Percentiles rank a stretch among this genome's conserved stretches.
phyloP scores from a whole-genome alignment of 1,140 invertebrate species.

The Brachionus plicatilis region DNA sequence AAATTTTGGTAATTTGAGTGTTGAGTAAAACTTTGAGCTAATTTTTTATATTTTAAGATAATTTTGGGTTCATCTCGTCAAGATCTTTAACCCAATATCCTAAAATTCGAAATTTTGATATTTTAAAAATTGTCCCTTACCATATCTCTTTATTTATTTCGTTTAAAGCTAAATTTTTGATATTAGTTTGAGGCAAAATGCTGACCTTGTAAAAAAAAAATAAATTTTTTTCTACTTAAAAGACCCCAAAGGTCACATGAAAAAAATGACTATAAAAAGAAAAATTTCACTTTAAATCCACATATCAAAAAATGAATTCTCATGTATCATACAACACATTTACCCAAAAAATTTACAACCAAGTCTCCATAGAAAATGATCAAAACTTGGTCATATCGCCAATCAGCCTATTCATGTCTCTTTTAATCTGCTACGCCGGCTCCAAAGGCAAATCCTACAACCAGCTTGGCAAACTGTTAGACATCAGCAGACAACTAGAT shows the following conservation, averaged over 20 bases:
- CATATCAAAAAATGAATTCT: not conserved
- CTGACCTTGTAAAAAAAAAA: not conserved
- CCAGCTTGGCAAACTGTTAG: constrained; percentile 57
- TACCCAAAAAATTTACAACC: not conserved
- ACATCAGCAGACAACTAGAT: not conserved
- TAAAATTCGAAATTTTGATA: too few species aligned
- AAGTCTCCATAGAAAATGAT: not conserved
- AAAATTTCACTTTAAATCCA: not conserved
- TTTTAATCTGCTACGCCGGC: constrained; percentile 65
- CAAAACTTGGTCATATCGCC: constrained; percentile 50
- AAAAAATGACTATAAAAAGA: not conserved
- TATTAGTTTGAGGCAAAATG: not conserved
- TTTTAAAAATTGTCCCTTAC: too few species aligned
- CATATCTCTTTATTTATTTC: too few species aligned
- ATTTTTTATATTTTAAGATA: too few species aligned
- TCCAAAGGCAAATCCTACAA: constrained; percentile 64
- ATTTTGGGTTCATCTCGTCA: too few species aligned
- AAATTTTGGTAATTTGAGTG: too few species aligned
- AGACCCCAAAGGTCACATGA: not conserved
- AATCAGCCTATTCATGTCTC: constrained; percentile 62
- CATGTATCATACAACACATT: not conserved
- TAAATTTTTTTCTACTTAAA: not conserved
- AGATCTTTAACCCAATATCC: too few species aligned
- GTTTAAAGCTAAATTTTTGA: not conserved
- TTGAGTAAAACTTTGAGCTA: too few species aligned